Evolutionary conservation across 2,888 invertebrate genomes (phyloP).

Genomic region (Drosophila buzzatii): DNA sequence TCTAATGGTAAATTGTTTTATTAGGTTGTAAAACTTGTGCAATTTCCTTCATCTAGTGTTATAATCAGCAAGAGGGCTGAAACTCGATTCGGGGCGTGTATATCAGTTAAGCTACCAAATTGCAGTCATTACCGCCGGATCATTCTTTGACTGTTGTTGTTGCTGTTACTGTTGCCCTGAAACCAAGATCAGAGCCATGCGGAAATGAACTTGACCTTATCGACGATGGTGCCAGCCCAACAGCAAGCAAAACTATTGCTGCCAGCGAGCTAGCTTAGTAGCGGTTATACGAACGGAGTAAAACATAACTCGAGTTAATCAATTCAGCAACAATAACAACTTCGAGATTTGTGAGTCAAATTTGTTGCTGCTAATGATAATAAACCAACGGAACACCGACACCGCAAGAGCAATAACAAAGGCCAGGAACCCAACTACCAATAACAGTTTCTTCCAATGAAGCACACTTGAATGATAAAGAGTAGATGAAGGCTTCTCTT

Average conservation of each 20-base stretch:
- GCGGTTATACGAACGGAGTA: conserved; percentile 45
- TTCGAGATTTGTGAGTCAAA: conserved; percentile 59
- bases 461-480: conserved; percentile 18
- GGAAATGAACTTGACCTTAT: conserved; percentile 80
- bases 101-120: conserved; percentile 30
- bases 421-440: conserved; percentile 17
- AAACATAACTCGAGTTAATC: conserved; percentile 65
- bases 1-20: conserved; percentile 66
- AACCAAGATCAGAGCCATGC: conserved; percentile 51
- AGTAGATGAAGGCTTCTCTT: conserved; percentile 50
- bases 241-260: conserved; percentile 28
- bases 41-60: conserved; percentile 58
- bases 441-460: conserved; percentile 30
- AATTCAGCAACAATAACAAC: conserved; percentile 54
- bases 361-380: conserved; percentile 58
- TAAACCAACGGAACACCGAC: conserved; percentile 55
- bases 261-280: conserved; percentile 18
- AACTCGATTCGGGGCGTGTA: conserved; percentile 4
- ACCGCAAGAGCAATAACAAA: conserved; percentile 51
- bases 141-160: conserved; percentile 27
- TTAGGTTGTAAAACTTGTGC: conserved; percentile 59
- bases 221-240: conserved; percentile 39
- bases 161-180: conserved; percentile 15
- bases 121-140: conserved; percentile 28
- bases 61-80: conserved; percentile 21